Conservation (phyloP, 2,113 vertebrate species). For the Myotis brandtii region DNA sequence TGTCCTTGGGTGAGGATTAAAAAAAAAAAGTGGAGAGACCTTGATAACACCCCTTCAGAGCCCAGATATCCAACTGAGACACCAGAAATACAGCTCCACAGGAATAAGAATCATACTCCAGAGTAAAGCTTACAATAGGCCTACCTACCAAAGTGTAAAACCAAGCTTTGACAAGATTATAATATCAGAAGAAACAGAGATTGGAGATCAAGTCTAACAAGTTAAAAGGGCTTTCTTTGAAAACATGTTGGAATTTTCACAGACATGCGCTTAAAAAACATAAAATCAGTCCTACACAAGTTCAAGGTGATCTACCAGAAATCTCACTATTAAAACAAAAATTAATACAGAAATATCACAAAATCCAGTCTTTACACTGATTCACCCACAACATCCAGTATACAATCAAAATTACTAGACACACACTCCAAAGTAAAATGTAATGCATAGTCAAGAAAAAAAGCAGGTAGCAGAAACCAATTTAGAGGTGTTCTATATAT, state of each 20-base stretch:
- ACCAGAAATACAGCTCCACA: neutral
- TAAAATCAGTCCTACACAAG: neutral
- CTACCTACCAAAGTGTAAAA: neutral
- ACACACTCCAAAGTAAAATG: neutral
- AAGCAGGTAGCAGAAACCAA: neutral
- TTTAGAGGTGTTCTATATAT: neutral
- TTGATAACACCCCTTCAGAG: neutral
- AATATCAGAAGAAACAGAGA: neutral
- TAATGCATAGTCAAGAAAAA: neutral
- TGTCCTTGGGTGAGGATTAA: neutral
- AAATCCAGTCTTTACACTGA: neutral
- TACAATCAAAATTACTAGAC: neutral
- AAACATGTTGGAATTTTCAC: neutral
- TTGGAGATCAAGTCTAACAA: neutral
- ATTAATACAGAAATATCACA: neutral
- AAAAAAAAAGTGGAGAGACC: neutral
- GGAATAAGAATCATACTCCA: neutral
- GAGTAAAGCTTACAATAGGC: neutral
- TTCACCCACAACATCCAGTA: neutral
- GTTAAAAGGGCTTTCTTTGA: slow-evolving; percentile 10
- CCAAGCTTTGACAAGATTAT: neutral
- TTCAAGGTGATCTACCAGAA: neutral
- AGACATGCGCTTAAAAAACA: neutral
- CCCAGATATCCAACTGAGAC: neutral
- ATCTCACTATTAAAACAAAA: neutral